Evolutionary conservation across 2,888 invertebrate species (phyloP).

Genomic region (Lithophane semibrunnea): DNA sequence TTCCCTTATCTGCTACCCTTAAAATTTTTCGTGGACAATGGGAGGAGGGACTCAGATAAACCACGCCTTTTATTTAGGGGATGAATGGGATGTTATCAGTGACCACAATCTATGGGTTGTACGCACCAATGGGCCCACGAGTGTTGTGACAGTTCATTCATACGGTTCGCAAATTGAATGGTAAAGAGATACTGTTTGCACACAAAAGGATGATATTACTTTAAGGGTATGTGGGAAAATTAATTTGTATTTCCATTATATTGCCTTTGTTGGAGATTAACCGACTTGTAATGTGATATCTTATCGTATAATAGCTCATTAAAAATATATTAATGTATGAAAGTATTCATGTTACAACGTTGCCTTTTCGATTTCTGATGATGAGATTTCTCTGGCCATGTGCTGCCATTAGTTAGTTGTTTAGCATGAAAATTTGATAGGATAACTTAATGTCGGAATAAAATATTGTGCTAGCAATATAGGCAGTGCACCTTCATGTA

Average conservation of each 20-base stretch:
- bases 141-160: constrained; percentile 89
- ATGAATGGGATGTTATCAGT: constrained; percentile 77
- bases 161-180: constrained; percentile 80
- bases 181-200: constrained; percentile 87
- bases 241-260: constrained; percentile 86
- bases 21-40: constrained; percentile 66
- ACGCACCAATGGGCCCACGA: constrained; percentile 81
- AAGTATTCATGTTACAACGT: not conserved
- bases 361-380: constrained; percentile 2
- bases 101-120: constrained; percentile 77
- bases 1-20: constrained; percentile 63
- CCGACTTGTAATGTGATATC: constrained; percentile 73
- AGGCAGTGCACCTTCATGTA: not conserved
- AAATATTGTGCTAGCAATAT: not conserved
- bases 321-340: constrained; percentile 55
- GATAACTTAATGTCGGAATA: not conserved
- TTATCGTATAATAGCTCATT: constrained; percentile 62
- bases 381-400: constrained; percentile 16
- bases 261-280: constrained; percentile 72
- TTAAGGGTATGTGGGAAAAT: constrained; percentile 90
- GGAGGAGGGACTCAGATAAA: constrained; percentile 66
- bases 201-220: constrained; percentile 89
- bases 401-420: not conserved
- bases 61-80: constrained; percentile 75
- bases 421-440: not conserved